Evolutionary conservation across 2,888 invertebrate genomes (phyloP).

Genomic region (Caenorhabditis sulstoni): DNA sequence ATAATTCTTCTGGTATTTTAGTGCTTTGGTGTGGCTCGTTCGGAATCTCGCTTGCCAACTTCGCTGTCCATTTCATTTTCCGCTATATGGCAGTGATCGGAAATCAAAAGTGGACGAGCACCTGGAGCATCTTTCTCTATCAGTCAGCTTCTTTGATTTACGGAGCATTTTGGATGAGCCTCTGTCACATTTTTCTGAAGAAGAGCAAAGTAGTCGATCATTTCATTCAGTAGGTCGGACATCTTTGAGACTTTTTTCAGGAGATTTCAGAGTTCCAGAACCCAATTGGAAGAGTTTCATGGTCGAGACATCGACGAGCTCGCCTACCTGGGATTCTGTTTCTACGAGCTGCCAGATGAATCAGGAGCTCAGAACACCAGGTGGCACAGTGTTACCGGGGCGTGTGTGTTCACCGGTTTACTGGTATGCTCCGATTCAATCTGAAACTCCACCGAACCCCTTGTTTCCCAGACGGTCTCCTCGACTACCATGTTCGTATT

Average conservation of each 20-base stretch:
- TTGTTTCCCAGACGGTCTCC: neutral
- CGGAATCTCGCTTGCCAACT: constrained; percentile 22
- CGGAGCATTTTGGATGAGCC: too few relatives aligned
- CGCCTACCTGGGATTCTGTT: neutral
- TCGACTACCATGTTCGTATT: constrained; percentile 8
- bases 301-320: neutral
- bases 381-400: neutral
- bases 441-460: too few relatives aligned
- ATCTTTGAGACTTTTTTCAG: too few relatives aligned
- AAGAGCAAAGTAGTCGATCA: too few relatives aligned
- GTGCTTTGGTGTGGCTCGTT: constrained; percentile 37
- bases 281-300: too few relatives aligned
- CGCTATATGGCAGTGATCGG: constrained; percentile 16
- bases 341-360: neutral
- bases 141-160: too few relatives aligned
- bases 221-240: too few relatives aligned
- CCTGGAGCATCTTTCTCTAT: too few relatives aligned
- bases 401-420: too few relatives aligned
- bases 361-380: neutral
- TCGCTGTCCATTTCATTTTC: constrained; percentile 31
- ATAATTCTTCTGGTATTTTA: neutral
- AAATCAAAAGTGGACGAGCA: neutral
- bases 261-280: too few relatives aligned
- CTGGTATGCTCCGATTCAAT: neutral
- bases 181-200: constrained; percentile 11